Base-by-base conservation (phyloP, 2,888 invertebrate species). In the Anagyrus pseudococci region DNA sequence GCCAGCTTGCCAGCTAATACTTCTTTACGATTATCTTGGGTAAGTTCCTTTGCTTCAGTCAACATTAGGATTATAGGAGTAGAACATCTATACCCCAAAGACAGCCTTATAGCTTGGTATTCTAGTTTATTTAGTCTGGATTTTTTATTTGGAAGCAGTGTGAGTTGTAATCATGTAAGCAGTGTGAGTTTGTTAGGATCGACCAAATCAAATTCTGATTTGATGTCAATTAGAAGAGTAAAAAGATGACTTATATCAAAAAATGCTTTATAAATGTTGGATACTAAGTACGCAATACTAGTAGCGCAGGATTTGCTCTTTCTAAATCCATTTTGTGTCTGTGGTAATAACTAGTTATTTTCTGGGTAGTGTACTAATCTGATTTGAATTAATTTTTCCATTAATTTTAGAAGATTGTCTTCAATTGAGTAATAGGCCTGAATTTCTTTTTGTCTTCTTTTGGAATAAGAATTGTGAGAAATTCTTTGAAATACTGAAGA, bases 121-220 rank as follows among this genome's bases (percentile, higher is more conserved):
- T 37, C 13, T 2, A 37, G 33, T 37, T 37, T 37, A 4, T 37
- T 37, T 4, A 50, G 20, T 7, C 33, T 26, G 2, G 37, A 26
- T 37, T 50, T 50, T 50, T 29, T 20, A 33, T 29, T n/a, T n/a
- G 4, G 1, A 41, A 17, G 1, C 20, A 13, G 0, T n/a, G 15
- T 1, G n/a, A 1, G 6, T 48, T n/a, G 3, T 13, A 57, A 1
- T 7, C 8, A 4, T 2, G n/a, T 23, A 1, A 2, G 2, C 1
- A 4, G 2, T 7, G 13, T 3, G 4, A 50, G 15, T 26, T 25
- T 56, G 4, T 20, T 15, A 10, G 52, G 58, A 13, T 23, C 2
- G 1, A 58, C 52, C 2, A 37, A 25, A 13, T 58, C 52, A 10
- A 58, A 58, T 1, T 33, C 58, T 1, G 47, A 46, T 17, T 25